phyloP scores from a whole-genome alignment of 2,113 vertebrate genomes.

The Plecturocebus donacophilus region DNA sequence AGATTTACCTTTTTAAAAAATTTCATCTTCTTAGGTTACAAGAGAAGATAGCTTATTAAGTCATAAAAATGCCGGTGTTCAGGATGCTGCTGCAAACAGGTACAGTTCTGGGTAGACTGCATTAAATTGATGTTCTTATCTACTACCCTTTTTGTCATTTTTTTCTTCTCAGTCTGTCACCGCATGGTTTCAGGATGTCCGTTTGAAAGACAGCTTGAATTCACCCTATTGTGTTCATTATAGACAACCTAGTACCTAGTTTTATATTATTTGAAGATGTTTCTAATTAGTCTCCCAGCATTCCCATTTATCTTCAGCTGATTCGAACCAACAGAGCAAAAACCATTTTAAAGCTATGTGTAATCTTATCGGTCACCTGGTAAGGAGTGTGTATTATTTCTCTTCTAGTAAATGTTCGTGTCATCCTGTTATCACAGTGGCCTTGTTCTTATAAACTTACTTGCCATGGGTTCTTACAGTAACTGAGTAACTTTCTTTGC shows the following conservation, averaged over 20 bases:
- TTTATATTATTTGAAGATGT: conserved; percentile 28
- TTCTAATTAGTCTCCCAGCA: background rate
- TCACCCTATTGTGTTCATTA: background rate
- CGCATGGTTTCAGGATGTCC: background rate
- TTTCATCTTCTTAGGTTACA: conserved; percentile 82
- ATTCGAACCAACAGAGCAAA: background rate
- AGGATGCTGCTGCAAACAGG: conserved; percentile 88
- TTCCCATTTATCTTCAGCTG: background rate
- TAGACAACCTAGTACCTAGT: background rate
- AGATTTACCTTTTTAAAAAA: conserved; percentile 38
- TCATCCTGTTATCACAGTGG: background rate
- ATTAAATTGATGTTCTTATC: background rate
- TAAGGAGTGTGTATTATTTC: background rate
- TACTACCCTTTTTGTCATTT: background rate
- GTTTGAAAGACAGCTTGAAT: background rate
- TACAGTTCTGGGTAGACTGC: conserved; percentile 71
- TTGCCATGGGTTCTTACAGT: background rate
- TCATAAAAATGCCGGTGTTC: conserved; percentile 89
- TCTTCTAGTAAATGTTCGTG: background rate
- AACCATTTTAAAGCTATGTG: background rate
- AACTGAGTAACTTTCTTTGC: background rate
- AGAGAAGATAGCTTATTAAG: conserved; percentile 85
- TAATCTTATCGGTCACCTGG: background rate
- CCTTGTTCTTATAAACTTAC: background rate
- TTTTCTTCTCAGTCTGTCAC: background rate